Conservation (phyloP, 2,888 invertebrate species). For the Diogma glabrata region DNA sequence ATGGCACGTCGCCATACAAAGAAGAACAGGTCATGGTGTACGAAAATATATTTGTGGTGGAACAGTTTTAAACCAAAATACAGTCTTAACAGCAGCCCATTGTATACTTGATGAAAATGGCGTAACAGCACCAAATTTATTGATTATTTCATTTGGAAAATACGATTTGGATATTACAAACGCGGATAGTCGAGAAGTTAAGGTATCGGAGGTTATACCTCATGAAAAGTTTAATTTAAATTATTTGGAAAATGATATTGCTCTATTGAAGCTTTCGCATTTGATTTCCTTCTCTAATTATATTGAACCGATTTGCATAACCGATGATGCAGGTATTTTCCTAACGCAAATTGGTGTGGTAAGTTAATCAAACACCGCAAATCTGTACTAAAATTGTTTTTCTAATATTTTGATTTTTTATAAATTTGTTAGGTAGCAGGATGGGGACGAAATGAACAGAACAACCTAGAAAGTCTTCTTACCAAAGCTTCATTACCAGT, state of each 20-base stretch:
- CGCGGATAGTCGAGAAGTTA: background rate
- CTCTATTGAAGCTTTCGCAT: background rate
- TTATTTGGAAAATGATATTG: constrained; percentile 5
- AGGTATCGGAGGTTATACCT: background rate
- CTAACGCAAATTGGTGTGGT: too few species aligned
- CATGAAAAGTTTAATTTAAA: background rate
- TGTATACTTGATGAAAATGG: background rate
- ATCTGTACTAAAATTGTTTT: too few species aligned
- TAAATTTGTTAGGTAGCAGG: too few species aligned
- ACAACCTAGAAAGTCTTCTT: background rate
- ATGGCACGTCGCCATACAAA: background rate
- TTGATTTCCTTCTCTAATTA: background rate
- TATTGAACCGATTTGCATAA: background rate
- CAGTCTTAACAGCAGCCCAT: background rate
- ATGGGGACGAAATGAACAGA: background rate
- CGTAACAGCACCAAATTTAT: background rate
- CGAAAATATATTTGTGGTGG: constrained; percentile 1
- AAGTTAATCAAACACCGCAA: too few species aligned
- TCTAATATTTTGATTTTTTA: too few species aligned
- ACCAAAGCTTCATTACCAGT: background rate
- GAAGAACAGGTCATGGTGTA: background rate
- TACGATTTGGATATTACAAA: background rate
- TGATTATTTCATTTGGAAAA: background rate
- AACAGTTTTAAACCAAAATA: background rate
- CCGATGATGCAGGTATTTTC: too few species aligned